Evolutionary conservation across 2,888 invertebrate species (phyloP), one percentile per base, ranked within the genome.

Genomic region (Sarcophaga carnaria): DNA sequence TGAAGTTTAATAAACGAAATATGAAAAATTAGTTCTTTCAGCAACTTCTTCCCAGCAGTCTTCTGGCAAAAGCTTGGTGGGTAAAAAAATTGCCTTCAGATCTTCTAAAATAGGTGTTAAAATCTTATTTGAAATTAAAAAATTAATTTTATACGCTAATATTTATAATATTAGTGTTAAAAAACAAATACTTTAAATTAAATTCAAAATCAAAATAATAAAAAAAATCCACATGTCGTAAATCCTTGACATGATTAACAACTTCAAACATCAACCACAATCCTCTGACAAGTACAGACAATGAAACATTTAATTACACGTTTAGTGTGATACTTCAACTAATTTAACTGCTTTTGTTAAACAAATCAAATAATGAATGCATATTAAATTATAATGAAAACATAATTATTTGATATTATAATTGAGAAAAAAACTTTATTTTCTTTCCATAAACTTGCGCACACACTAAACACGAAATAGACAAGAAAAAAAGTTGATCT

Each of bases 241-340:
- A 74, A 81, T 81, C 81, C 81, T 81, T 81, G 81, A 81, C 81
- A 81, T 81, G 70, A 81, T 81, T 81, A 81, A 81, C 81, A 76
- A 54, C 69, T 69, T 69, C 22, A 54, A 45, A 37, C 63, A 70
- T 59, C 49, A 27, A 69, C 49, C 80, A 47, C 74, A 49, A 49
- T 69, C 37, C 69, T 11, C 6, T 60, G n/a, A n/a, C 14, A 47
- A 67, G 45, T 37, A 49, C 25, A 72, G 70, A 27, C 71, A 74
- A 63, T 74, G 47, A 80, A 81, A 75, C 70, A 75, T 70, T 64
- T 81, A 75, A 79, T 79, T 79, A 71, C 79, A 79, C 64, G 14
- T 54, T 12, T 54, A 17, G 14, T 14, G 14, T 54, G 12, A 17
- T 54, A 54, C 54, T 54, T 54, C 10, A 54, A 54, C 17, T 54